Conservation (phyloP, 2,113 vertebrate species). For the Todiramphus saurophagus region DNA sequence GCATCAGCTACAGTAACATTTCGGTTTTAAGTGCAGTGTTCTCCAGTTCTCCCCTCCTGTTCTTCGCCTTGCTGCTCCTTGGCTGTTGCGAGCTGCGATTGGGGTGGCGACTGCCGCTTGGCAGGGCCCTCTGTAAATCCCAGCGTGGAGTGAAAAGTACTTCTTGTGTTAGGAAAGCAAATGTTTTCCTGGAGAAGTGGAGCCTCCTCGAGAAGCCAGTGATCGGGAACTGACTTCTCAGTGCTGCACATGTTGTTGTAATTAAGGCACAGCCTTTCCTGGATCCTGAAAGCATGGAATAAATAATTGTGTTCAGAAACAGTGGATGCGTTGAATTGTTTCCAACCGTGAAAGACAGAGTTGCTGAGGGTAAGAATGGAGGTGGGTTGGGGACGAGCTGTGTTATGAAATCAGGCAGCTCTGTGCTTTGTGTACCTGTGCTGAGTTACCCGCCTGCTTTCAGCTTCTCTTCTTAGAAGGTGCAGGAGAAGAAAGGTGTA, state of each 20-base stretch:
- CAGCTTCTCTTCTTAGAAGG: background rate
- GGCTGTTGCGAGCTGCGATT: background rate
- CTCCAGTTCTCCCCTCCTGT: background rate
- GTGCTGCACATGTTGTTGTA: background rate
- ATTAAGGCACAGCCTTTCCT: slow-evolving; percentile 49
- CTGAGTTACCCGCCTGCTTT: background rate
- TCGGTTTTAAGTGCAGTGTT: background rate
- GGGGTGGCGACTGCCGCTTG: background rate
- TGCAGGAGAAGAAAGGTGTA: background rate
- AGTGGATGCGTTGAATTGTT: background rate
- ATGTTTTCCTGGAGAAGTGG: slow-evolving; percentile 9
- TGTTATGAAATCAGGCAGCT: background rate
- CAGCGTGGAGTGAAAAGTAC: background rate
- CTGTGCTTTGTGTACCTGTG: background rate
- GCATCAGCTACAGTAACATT: background rate
- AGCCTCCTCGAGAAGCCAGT: background rate
- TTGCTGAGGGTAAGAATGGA: background rate
- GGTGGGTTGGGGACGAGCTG: background rate
- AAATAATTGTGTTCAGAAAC: background rate
- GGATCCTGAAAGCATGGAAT: background rate
- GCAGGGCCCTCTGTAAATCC: background rate
- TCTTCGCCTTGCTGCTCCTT: fast-evolving
- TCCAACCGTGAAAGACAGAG: background rate
- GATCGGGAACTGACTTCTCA: background rate
- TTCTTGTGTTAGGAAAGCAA: background rate